These are phyloP conservation scores for Triplophysa siluroides DNA, from an alignment of 2,113 vertebrate genomes.

Conservation along the genomic window DNA sequence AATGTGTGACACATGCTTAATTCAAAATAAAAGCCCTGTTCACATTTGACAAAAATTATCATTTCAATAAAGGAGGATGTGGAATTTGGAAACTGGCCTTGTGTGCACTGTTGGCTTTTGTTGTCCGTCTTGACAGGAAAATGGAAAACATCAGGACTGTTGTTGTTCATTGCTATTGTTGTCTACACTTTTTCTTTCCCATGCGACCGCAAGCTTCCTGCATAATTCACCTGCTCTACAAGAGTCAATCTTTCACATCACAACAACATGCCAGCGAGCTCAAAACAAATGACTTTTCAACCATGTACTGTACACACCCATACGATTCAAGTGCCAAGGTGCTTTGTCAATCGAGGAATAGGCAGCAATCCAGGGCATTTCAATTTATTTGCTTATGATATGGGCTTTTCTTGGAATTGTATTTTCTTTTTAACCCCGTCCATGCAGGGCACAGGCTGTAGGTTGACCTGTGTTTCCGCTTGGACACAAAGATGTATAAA, in stretches of 20 bases:
- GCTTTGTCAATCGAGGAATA: not conserved
- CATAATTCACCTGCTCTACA: conserved; percentile 21
- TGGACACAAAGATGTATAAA: too few species aligned
- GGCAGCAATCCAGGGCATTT: not conserved
- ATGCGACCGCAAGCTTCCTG: conserved; percentile 20
- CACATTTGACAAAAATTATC: too few species aligned
- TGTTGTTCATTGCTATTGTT: conserved; percentile 32
- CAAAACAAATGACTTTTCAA: conserved; percentile 20
- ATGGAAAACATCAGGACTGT: conserved; percentile 41
- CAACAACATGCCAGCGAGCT: conserved; percentile 10
- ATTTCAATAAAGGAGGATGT: not conserved
- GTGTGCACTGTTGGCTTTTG: not conserved
- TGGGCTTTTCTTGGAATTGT: too few species aligned
- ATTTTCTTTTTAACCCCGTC: too few species aligned
- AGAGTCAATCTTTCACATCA: not conserved
- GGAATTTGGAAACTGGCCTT: not conserved
- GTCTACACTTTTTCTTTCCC: conserved; percentile 29
- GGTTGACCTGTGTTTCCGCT: too few species aligned
- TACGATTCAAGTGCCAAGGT: not conserved
- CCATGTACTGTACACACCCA: conserved; percentile 19
- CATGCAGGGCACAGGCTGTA: too few species aligned
- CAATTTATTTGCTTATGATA: not conserved
- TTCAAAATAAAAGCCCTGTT: too few species aligned
- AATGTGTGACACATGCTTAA: too few species aligned
- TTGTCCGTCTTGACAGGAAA: conserved; percentile 13